Base-by-base conservation (phyloP, 1,140 invertebrate species). In the Ladona fulva region DNA sequence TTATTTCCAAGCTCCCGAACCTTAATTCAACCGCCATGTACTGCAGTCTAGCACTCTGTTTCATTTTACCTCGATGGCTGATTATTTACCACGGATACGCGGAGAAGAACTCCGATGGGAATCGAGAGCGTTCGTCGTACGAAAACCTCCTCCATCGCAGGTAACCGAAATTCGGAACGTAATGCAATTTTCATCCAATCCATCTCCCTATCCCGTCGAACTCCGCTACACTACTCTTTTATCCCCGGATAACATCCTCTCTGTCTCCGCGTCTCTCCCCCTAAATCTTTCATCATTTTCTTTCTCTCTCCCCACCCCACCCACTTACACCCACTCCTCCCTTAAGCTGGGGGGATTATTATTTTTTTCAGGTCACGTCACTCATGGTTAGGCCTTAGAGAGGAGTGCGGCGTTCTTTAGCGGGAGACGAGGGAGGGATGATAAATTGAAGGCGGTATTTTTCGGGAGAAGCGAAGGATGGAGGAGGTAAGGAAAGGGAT, bases 221-320 rank as follows among this genome's bases (percentile, higher is more conserved):
- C 52, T 66, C 1, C 52, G 52, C 52, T 66, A 66, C 16, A 66
- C 52, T 66, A 66, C 52, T 22, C n/a, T 66, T 66, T 22, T 19
- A 66, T 19, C 52, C 19, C n/a, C 52, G 52, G 52, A 66, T 66
- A 66, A 16, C 16, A 16, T 66, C 52, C n/a, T 22, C 44, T 52
- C 44, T 52, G 44, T 52, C 44, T 52, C 44, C 44, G 19, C 44
- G 44, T 52, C 44, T 52, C 52, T 66, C 52, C 52, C 52, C 52
- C n/a, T 66, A 66, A 66, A 66, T 66, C 52, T 66, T 66, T 66
- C 52, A 66, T 66, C n/a, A 66, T 66, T 19, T 66, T 66, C n/a
- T 66, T 66, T 66, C 52, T 66, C 52, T 66, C 12, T 12, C 52
- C n/a, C 52, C 52, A 37, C 52, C 14, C 52, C 52, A 1, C 12